A percentile compares a stretch with the other conserved stretches of the same genome.
phyloP scores from a whole-genome alignment of 2,888 invertebrate species.

The Oscheius onirici region DNA sequence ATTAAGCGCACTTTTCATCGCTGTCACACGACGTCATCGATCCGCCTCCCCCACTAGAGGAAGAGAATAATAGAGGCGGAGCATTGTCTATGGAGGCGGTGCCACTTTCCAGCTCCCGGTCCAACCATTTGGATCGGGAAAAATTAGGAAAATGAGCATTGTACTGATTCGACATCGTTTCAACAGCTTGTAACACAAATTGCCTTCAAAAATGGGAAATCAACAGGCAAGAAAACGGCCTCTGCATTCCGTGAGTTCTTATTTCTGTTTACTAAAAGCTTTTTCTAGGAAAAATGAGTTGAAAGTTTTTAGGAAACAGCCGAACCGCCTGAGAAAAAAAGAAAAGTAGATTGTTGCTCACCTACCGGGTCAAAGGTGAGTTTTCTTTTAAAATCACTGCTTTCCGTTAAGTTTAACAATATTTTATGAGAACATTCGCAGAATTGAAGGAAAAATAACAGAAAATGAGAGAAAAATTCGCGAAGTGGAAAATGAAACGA shows the following conservation, averaged over 20 bases:
- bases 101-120: not conserved
- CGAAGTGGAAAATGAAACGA: no score
- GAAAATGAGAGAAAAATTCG: no score
- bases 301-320: not conserved
- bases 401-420: no score
- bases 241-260: not conserved
- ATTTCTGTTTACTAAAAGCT: not conserved
- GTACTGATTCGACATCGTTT: slow-evolving; percentile 47
- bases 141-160: slow-evolving; percentile 3
- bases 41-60: not conserved
- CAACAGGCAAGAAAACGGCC: slow-evolving; percentile 9
- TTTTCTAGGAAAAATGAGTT: not conserved
- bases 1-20: no score
- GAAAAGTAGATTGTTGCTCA: slow-evolving; percentile 13
- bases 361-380: slow-evolving; percentile 8
- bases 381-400: not conserved
- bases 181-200: no score
- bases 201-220: slow-evolving; percentile 3
- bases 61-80: slow-evolving; percentile 14
- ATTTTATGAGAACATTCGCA: no score
- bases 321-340: slow-evolving; percentile 4
- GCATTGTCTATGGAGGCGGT: not conserved
- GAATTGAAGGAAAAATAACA: no score
- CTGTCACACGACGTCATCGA: slow-evolving; percentile 4
- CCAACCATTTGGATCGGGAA: slow-evolving; percentile 10